phyloP scores from a whole-genome alignment of 2,797 vertebrate species.

The Galagoides demidoff region DNA sequence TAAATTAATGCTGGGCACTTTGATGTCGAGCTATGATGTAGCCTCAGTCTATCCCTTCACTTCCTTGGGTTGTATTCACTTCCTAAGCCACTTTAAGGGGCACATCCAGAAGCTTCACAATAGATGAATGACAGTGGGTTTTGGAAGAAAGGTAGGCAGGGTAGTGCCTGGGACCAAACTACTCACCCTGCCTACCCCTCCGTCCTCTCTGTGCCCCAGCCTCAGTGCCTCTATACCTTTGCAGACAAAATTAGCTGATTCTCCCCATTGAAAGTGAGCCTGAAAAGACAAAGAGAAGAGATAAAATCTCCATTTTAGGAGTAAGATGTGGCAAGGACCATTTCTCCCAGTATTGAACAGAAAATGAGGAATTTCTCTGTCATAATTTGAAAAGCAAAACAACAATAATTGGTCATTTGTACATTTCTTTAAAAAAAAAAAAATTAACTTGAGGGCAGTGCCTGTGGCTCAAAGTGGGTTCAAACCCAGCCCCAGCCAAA shows the following conservation, averaged over 20 bases:
- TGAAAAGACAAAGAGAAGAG: not conserved
- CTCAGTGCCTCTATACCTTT: not conserved
- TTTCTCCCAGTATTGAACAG: not conserved
- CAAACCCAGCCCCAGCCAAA: too few relatives aligned
- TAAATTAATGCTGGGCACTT: not conserved
- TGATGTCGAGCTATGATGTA: not conserved
- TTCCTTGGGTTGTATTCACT: not conserved
- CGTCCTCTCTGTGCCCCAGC: accelerated
- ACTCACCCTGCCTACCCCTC: not conserved
- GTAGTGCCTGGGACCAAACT: not conserved
- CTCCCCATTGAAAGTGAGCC: not conserved
- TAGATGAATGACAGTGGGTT: not conserved
- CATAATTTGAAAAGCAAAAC: not conserved
- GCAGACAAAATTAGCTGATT: not conserved
- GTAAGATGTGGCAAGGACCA: not conserved
- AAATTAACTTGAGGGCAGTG: not conserved
- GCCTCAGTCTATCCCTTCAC: not conserved
- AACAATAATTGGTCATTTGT: not conserved
- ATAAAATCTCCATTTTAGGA: not conserved
- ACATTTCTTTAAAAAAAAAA: not conserved
- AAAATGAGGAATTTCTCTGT: not conserved
- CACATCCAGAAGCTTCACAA: not conserved
- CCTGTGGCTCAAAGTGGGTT: too few relatives aligned
- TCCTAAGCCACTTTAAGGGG: not conserved
- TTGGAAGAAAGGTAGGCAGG: not conserved